Conservation (phyloP, 2,797 vertebrate genomes). For the Rhinophrynus dorsalis region DNA sequence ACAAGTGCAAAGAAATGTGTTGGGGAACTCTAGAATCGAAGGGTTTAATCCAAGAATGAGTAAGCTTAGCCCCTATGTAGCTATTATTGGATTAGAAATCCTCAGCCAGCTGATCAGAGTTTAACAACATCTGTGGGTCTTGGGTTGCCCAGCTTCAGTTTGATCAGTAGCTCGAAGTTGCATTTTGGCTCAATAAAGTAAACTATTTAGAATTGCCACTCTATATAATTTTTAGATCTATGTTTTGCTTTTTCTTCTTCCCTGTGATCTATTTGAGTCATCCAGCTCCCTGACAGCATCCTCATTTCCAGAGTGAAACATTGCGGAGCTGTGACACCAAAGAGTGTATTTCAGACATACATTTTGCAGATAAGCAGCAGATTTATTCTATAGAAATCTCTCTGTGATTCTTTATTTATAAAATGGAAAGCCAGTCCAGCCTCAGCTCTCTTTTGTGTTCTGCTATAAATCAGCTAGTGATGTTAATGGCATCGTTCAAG, state of each 20-base stretch:
- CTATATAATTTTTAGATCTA: not conserved
- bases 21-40: no score
- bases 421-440: not conserved
- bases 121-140: no score
- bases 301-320: not conserved
- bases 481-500: constrained; percentile 14
- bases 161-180: no score
- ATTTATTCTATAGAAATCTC: constrained; percentile 12
- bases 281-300: constrained; percentile 8
- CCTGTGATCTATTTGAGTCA: not conserved
- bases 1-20: no score
- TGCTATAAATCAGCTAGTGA: constrained; percentile 36
- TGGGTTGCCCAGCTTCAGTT: no score
- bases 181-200: no score
- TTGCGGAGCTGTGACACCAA: constrained; percentile 15
- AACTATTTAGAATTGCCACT: not conserved
- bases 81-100: no score
- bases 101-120: no score
- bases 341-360: not conserved
- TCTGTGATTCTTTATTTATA: constrained; percentile 22
- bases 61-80: no score
- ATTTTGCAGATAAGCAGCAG: not conserved
- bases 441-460: constrained; percentile 1
- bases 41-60: no score
- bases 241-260: not conserved